A percentile compares a stretch with the other conserved stretches of the same genome.
Conservation (phyloP, 2,888 invertebrate species). For the Pollenia labialis region DNA sequence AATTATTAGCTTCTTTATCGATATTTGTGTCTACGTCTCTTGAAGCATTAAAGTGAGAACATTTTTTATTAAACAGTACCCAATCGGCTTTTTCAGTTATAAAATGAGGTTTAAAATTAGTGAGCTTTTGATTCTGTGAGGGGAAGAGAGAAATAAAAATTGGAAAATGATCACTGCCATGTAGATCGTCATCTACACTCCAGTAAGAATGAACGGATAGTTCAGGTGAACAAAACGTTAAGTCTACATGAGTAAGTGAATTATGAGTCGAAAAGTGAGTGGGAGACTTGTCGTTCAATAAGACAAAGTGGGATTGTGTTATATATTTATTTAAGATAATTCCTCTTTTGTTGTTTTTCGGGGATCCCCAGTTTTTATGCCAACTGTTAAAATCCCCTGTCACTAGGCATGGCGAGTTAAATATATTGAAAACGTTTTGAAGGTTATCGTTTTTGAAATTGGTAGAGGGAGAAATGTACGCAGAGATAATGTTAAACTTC, state of each 20-base stretch:
- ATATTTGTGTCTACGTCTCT: not conserved
- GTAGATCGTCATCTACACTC: not conserved
- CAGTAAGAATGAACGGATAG: slow-evolving; percentile 24
- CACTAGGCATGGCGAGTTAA: too few species aligned
- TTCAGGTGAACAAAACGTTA: slow-evolving; percentile 36
- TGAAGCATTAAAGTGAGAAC: not conserved
- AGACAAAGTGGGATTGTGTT: too few species aligned
- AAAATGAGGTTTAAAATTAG: not conserved
- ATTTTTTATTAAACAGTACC: not conserved
- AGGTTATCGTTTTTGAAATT: too few species aligned
- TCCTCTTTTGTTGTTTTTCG: too few species aligned
- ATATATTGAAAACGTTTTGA: too few species aligned
- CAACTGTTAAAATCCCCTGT: too few species aligned
- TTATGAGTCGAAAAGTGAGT: slow-evolving; percentile 56
- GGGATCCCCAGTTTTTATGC: too few species aligned
- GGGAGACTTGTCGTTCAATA: slow-evolving; percentile 12
- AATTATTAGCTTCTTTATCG: slow-evolving; percentile 1
- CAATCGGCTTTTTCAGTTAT: not conserved
- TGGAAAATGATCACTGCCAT: slow-evolving; percentile 51
- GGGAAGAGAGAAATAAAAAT: not conserved
- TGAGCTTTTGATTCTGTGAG: not conserved
- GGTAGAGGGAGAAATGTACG: not conserved
- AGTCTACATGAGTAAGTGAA: slow-evolving; percentile 51
- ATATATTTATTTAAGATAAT: too few species aligned
- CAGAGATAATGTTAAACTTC: not conserved